These are phyloP conservation scores for Hyles lineata DNA, from an alignment of 2,888 invertebrate genomes.

Conservation along the genomic window DNA sequence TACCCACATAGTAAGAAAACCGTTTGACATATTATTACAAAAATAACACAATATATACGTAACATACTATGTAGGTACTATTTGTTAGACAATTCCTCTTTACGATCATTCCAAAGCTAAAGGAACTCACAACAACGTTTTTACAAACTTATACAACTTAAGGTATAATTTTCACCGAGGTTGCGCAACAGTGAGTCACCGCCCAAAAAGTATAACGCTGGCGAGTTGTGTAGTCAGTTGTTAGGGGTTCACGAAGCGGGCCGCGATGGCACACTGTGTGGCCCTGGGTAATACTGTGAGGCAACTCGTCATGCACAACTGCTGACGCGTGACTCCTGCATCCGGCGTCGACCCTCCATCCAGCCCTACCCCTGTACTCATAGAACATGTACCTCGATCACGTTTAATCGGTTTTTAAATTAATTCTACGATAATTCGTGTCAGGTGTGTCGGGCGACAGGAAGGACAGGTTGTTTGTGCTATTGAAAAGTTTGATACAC, in stretches of 20 bases:
- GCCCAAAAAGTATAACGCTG: slow-evolving; percentile 45
- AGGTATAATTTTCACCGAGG: slow-evolving; percentile 42
- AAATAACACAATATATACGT: no score
- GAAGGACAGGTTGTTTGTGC: background rate
- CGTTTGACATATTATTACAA: no score
- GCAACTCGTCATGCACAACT: slow-evolving; percentile 75
- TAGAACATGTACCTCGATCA: slow-evolving; percentile 24
- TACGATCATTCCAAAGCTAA: no score
- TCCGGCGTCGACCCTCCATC: slow-evolving; percentile 74
- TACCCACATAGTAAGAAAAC: no score
- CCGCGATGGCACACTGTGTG: slow-evolving; percentile 2
- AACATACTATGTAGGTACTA: no score
- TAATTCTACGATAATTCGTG: slow-evolving; percentile 19
- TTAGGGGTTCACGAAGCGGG: slow-evolving; percentile 30
- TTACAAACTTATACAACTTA: slow-evolving; percentile 10
- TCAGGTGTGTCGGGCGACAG: background rate
- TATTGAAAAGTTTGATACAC: background rate
- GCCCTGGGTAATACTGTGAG: slow-evolving; percentile 55
- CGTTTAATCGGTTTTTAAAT: slow-evolving; percentile 12
- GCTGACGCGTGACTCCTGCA: slow-evolving; percentile 74
- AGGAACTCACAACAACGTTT: no score
- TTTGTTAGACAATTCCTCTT: no score
- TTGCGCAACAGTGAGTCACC: slow-evolving; percentile 46
- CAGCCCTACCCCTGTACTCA: slow-evolving; percentile 61
- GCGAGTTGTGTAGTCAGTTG: slow-evolving; percentile 39